Evolutionary conservation across 2,113 vertebrate genomes (phyloP), one percentile per base, ranked within the genome.

Genomic region (Poeciliopsis prolifica): DNA sequence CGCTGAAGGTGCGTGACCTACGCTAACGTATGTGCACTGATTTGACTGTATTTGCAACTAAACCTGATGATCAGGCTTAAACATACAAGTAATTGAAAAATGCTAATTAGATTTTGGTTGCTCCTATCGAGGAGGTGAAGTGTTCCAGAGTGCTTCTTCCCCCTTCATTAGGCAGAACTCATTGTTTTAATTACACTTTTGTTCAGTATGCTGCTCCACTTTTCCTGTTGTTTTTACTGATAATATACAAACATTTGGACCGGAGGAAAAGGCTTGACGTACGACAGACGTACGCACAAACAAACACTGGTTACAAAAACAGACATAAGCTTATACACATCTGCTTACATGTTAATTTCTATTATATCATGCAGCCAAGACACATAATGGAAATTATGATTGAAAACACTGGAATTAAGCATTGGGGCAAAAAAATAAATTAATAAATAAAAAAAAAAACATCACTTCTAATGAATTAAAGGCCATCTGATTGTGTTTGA

Each of bases 171-270:
- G 88, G 77, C 86, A 80, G 78, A 88, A 90, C 87, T 91, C 81
- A 90, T 92, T 92, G 90, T 92, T 92, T 92, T 94, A 93, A 94
- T 93, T 89, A 93, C 90, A 89, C 77, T 88, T 80, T 33, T 81
- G 70, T 89, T 88, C 62, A 75, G 70, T 80, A 80, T 77, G 77
- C 68, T 91, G 89, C 78, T 92, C 87, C 75, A 92, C 85, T 91
- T 93, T 92, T 82, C 63, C 69, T 90, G 79, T 91, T 91, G 86
- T 92, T 93, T 81, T 84, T 90, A 84, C 83, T 82, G 82, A 85
- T 84, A 76, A 83, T 86, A 91, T 88, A 89, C 75, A 82, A 84
- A 90, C 88, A 74, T 88, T 82, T 61, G 68, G 60, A 79, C 76
- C 72, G 73, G 74, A 37, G 64, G 82, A 84, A 76, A 87, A 60